Evolutionary conservation across 2,113 vertebrate genomes (phyloP).

Genomic region (Hemiprocne comata): DNA sequence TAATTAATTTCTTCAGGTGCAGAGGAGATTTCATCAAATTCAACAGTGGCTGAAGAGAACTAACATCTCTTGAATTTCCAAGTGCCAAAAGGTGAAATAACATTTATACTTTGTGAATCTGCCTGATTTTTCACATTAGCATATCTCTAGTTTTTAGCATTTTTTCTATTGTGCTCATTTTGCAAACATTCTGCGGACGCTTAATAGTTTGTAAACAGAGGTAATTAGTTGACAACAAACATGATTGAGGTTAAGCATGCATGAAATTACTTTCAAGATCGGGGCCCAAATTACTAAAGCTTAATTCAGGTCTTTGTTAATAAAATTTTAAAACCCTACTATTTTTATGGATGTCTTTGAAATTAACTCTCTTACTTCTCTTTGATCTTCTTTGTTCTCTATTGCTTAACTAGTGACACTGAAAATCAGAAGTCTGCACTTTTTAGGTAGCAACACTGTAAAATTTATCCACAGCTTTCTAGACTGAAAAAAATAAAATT

Average conservation of each 20-base stretch:
- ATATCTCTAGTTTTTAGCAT: background rate
- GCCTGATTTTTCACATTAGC: slow-evolving; percentile 5
- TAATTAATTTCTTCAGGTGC: slow-evolving; percentile 12
- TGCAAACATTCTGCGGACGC: background rate
- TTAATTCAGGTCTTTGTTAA: slow-evolving; percentile 49
- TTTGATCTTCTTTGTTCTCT: slow-evolving; percentile 48
- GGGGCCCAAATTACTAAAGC: slow-evolving; percentile 25
- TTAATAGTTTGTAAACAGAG: slow-evolving; percentile 47
- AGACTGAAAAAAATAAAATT: slow-evolving; percentile 5
- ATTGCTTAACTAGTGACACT: background rate
- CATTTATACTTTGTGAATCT: background rate
- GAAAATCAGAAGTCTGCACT: slow-evolving; percentile 38
- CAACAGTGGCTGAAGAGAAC: slow-evolving; percentile 24
- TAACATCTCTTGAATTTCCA: background rate
- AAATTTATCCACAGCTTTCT: slow-evolving; percentile 20
- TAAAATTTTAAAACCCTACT: slow-evolving; percentile 36
- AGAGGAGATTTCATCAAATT: slow-evolving; percentile 10
- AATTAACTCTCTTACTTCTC: slow-evolving; percentile 5
- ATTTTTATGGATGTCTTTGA: slow-evolving; percentile 33
- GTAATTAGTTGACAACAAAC: slow-evolving; percentile 47
- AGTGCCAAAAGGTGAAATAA: background rate
- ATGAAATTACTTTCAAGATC: slow-evolving; percentile 48
- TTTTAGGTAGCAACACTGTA: background rate
- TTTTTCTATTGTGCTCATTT: slow-evolving; percentile 34
- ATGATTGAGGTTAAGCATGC: slow-evolving; percentile 5